Conservation (phyloP, 2,113 vertebrate genomes). For the Saimiri boliviensis region DNA sequence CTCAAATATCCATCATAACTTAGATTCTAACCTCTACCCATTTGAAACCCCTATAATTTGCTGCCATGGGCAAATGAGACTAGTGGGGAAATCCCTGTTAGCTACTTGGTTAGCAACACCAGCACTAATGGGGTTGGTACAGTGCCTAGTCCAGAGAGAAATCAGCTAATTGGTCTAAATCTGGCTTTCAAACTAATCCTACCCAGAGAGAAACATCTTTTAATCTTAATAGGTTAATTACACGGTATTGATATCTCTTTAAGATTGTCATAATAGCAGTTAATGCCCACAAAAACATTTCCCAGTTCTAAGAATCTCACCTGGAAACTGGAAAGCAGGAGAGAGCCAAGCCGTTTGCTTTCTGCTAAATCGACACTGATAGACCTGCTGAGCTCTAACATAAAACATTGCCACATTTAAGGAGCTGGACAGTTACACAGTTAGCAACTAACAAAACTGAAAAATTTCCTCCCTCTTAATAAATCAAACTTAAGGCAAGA, state of each 20-base stretch:
- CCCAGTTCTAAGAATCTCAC: slow-evolving; percentile 54
- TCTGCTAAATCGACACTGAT: slow-evolving; percentile 80
- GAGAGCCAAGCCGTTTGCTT: slow-evolving; percentile 75
- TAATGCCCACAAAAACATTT: background rate
- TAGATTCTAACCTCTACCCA: background rate
- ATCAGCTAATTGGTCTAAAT: background rate
- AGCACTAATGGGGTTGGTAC: background rate
- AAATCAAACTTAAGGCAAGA: slow-evolving; percentile 23
- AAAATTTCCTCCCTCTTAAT: background rate
- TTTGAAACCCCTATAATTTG: background rate
- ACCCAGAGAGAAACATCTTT: background rate
- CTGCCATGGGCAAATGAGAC: background rate
- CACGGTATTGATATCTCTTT: background rate
- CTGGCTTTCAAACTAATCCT: slow-evolving; percentile 38
- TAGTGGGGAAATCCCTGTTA: background rate
- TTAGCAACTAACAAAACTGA: slow-evolving; percentile 40
- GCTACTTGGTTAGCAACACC: background rate
- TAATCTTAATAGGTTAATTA: background rate
- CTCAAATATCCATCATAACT: background rate
- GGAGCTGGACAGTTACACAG: background rate
- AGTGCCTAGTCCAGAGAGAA: background rate
- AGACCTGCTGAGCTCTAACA: slow-evolving; percentile 82
- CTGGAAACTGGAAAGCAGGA: slow-evolving; percentile 83
- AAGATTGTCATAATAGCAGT: background rate
- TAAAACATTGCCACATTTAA: slow-evolving; percentile 40